Evolutionary conservation across 2,888 invertebrate genomes (phyloP).

Genomic region (Dasysyrphus tricinctus): DNA sequence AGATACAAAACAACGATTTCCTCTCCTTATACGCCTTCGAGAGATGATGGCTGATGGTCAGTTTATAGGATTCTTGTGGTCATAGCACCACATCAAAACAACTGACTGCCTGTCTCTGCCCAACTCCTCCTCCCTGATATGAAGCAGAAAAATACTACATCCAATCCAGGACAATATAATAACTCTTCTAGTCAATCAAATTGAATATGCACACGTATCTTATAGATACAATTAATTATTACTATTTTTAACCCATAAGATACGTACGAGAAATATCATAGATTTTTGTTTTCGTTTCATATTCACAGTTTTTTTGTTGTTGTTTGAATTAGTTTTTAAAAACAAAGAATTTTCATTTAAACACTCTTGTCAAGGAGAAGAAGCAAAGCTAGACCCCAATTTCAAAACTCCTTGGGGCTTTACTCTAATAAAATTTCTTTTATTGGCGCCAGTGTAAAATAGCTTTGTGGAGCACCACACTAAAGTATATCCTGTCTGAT

Average conservation of each 20-base stretch:
- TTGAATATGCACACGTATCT: constrained; percentile 37
- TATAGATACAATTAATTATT: constrained; percentile 38
- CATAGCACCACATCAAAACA: constrained; percentile 53
- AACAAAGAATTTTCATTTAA: constrained; percentile 54
- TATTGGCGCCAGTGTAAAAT: constrained; percentile 67
- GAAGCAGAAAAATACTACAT: background rate
- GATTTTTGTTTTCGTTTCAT: constrained; percentile 8
- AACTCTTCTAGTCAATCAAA: constrained; percentile 61
- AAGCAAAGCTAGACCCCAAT: constrained; percentile 8
- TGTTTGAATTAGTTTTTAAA: constrained; percentile 16
- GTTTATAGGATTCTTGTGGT: constrained; percentile 42
- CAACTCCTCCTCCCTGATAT: constrained; percentile 19
- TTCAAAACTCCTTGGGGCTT: constrained; percentile 33
- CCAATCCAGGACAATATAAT: constrained; percentile 59
- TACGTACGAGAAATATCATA: constrained; percentile 13
- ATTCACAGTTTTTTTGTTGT: background rate
- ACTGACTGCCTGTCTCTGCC: constrained; percentile 37
- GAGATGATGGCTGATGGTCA: constrained; percentile 16
- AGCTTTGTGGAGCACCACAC: constrained; percentile 49
- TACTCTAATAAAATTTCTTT: constrained; percentile 74
- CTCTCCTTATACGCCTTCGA: constrained; percentile 35
- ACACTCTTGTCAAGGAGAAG: background rate
- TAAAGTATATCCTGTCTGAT: constrained; percentile 63
- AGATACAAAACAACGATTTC: constrained; percentile 37
- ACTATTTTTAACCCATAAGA: constrained; percentile 8